phyloP scores from a whole-genome alignment of 2,888 invertebrate species.

The Drosophila histrio region DNA sequence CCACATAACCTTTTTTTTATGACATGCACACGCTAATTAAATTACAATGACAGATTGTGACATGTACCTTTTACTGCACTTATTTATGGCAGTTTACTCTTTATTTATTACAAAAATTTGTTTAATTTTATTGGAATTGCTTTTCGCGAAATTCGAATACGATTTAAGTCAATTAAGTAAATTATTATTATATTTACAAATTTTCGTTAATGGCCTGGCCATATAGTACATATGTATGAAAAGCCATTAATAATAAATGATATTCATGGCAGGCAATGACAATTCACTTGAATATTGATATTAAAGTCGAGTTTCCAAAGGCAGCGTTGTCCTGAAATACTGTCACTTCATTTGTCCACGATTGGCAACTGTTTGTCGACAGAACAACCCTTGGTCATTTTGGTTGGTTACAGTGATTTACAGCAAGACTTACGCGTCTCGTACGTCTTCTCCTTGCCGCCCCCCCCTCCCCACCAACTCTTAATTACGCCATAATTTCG shows the following conservation, averaged over 20 bases:
- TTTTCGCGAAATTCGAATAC: constrained; percentile 51
- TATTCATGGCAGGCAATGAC: constrained; percentile 42
- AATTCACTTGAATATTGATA: constrained; percentile 43
- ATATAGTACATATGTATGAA: constrained; percentile 15
- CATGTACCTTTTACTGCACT: constrained; percentile 46
- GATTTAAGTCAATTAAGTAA: constrained; percentile 69
- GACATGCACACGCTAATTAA: constrained; percentile 42
- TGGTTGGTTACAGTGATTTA: constrained; percentile 67
- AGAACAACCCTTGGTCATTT: constrained; percentile 22
- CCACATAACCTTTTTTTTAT: neutral
- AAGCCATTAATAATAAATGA: constrained; percentile 64
- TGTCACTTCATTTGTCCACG: constrained; percentile 57
- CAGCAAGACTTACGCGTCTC: constrained; percentile 24
- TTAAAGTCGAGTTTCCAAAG: constrained; percentile 45
- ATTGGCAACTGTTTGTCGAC: constrained; percentile 57
- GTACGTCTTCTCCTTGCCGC: neutral
- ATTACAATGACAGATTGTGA: constrained; percentile 41
- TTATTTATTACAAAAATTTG: constrained; percentile 53
- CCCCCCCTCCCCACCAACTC: constrained; percentile 23
- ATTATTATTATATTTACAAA: constrained; percentile 42
- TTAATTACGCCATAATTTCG: constrained; percentile 74
- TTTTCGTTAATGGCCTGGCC: constrained; percentile 46
- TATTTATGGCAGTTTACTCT: constrained; percentile 61
- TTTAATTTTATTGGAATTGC: constrained; percentile 6
- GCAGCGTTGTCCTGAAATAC: constrained; percentile 18